Base-by-base conservation (phyloP, 2,113 vertebrate species). In the Sylvietta virens region DNA sequence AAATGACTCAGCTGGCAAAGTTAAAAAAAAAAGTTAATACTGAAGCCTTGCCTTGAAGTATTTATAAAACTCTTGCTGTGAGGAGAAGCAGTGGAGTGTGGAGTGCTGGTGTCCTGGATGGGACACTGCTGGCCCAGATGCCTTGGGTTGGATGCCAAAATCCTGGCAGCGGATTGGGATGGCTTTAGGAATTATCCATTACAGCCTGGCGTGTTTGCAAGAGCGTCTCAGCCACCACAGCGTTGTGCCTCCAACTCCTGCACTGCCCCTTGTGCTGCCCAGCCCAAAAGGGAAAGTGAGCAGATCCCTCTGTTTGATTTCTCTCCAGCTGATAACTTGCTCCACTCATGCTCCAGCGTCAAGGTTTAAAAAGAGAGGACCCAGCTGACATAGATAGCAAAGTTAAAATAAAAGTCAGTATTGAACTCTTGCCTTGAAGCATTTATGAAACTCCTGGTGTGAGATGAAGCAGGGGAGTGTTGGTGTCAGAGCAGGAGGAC, bases 281-380 rank as follows among this genome's bases (percentile, higher is more conserved):
- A 5, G 10, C 44, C 71, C 44, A 30, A 17, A 87, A 79, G 39
- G 30, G 18, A 71, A 11, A 79, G 15, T 11, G 37, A 81, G 31
- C n/a, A 88, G 57, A 82, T 54, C 61, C 21, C 82, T 44, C 3
- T 2, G 0, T 64, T 9, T 79, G 78, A 81, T 91, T 87, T 81
- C 62, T 89, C 81, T 89, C 39, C 62, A 91, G 61, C 51, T 4
- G 15, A 47, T 47, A 47, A 39, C 39, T 95, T 66, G 33, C 17
- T 83, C 89, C 50, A 91, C 72, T 92, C 53, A 17, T 0, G 26
- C 64, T 86, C 21, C 60, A 35, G 9, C 80, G 82, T n/a, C 57
- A 20, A 80, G 35, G 56, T 86, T 88, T 84, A 80, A 67, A 96
- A 92, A 61, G 39, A 80, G 64, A 35, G 48, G 88, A 73, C 72